A percentile compares a stretch with the other conserved stretches of the same genome.
Conservation (phyloP, 1,140 invertebrate genomes). For the Gonioctena quinquepunctata region DNA sequence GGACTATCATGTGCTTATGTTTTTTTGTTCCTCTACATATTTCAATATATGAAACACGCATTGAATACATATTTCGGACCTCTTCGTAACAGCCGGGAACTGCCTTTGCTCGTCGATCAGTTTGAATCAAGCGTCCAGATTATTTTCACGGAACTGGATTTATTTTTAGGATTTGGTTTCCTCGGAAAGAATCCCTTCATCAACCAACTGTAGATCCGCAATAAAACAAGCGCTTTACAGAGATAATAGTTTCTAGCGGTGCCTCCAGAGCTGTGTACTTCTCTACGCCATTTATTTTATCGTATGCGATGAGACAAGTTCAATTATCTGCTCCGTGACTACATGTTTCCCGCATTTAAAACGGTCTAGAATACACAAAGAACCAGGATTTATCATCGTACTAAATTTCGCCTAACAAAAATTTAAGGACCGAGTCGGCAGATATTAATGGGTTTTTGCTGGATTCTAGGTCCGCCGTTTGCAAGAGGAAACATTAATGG, state of each 20-base stretch:
- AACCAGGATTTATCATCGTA: neutral
- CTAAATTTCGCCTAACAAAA: neutral
- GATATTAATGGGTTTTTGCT: neutral
- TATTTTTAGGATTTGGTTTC: too few species aligned
- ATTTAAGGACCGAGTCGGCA: neutral
- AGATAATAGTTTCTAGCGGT: neutral
- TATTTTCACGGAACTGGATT: too few species aligned
- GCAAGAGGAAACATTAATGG: neutral
- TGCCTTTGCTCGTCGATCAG: too few species aligned
- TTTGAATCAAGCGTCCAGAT: too few species aligned
- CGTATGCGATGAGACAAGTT: neutral
- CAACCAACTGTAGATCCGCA: neutral
- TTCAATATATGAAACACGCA: too few species aligned
- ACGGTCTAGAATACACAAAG: neutral
- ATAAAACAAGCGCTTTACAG: neutral
- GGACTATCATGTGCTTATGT: too few species aligned
- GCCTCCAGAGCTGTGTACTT: neutral
- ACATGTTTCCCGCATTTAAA: neutral
- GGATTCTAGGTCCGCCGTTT: neutral
- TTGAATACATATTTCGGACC: too few species aligned
- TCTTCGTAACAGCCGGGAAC: too few species aligned
- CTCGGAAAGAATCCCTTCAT: neutral
- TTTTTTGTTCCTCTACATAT: too few species aligned
- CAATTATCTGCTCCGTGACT: neutral
- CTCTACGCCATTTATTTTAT: neutral